A percentile compares a stretch with the other conserved stretches of the same genome.
These are phyloP conservation scores for Bombus cullumanus DNA, from an alignment of 1,140 invertebrate species.

Conservation along the genomic window DNA sequence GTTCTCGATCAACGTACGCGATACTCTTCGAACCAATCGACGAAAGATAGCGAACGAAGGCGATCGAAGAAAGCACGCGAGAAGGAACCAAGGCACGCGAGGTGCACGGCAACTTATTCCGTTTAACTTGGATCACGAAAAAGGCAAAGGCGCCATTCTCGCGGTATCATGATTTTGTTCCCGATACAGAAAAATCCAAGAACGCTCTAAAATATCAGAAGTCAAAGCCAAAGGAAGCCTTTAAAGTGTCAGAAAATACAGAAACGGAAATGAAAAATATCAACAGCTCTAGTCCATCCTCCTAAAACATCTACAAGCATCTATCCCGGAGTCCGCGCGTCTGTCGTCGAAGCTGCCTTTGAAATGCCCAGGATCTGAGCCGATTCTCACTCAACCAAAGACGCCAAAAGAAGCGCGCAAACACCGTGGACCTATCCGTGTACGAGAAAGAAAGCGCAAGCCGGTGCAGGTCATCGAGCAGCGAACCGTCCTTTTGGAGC, in stretches of 20 bases:
- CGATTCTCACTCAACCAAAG: neutral
- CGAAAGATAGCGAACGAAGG: too few species aligned
- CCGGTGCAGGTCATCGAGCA: constrained; percentile 47
- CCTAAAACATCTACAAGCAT: neutral
- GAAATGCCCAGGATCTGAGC: neutral
- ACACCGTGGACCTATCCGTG: neutral
- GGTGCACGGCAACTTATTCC: too few species aligned
- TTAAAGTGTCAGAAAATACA: neutral
- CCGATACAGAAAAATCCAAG: too few species aligned
- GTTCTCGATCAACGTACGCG: neutral
- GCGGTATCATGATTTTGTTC: too few species aligned
- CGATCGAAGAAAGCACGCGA: too few species aligned
- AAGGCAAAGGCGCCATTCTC: too few species aligned
- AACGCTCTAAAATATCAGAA: too few species aligned
- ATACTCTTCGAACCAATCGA: too few species aligned
- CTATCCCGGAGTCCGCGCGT: neutral
- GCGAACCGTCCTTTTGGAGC: constrained; percentile 26
- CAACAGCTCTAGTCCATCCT: neutral
- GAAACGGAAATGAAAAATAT: neutral
- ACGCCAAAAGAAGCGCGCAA: neutral
- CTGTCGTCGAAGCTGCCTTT: neutral
- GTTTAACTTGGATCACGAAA: too few species aligned
- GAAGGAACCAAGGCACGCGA: too few species aligned
- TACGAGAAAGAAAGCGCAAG: neutral
- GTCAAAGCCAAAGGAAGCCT: too few species aligned